These are phyloP conservation scores for Atopsyche davidsoni DNA, from an alignment of 1,140 invertebrate species.

Conservation along the genomic window DNA sequence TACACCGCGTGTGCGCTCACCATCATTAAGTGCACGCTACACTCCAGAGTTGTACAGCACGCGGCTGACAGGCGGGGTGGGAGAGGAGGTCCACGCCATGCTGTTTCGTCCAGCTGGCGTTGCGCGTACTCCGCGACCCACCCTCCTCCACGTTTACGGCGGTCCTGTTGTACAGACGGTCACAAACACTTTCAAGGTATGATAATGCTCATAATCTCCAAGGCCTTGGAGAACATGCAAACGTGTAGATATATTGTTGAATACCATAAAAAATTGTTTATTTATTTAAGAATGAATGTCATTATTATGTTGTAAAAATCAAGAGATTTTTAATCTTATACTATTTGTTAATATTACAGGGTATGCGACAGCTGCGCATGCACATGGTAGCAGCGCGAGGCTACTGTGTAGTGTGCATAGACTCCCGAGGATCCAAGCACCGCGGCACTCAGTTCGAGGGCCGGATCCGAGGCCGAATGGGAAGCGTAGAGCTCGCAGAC, in stretches of 20 bases:
- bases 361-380: constrained; percentile 83
- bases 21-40: constrained; percentile 13
- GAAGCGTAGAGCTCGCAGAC: constrained; percentile 91
- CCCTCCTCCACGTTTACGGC: constrained; percentile 94
- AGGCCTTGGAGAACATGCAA: background rate
- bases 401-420: constrained; percentile 92
- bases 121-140: constrained; percentile 78
- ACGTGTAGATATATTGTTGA: background rate
- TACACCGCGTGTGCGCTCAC: too few relatives aligned
- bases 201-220: background rate
- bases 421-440: constrained; percentile 91
- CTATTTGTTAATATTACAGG: constrained; percentile 47
- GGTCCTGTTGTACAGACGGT: constrained; percentile 97
- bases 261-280: background rate
- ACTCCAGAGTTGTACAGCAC: constrained; percentile 39
- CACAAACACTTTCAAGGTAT: constrained; percentile 89
- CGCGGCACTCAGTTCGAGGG: constrained; percentile 88
- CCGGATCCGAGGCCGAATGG: constrained; percentile 82
- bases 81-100: constrained; percentile 81
- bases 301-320: background rate
- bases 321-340: background rate
- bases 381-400: constrained; percentile 94
- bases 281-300: background rate
- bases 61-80: constrained; percentile 66
- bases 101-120: constrained; percentile 84